These are phyloP conservation scores for Dasypus novemcinctus DNA, from an alignment of 2,113 vertebrate genomes.

Conservation along the genomic window DNA sequence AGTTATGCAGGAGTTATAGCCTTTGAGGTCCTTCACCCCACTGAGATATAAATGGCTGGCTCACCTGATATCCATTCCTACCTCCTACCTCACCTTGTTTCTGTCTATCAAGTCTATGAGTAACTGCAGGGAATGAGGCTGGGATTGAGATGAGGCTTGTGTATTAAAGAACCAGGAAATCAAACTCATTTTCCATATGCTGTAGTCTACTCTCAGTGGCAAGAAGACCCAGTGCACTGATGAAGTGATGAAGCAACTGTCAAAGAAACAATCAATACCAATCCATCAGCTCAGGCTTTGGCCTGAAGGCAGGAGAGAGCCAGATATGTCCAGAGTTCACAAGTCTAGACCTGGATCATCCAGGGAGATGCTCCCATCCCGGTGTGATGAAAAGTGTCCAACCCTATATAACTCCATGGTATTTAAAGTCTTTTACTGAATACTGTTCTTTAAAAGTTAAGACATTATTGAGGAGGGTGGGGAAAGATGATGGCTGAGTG, in stretches of 20 bases:
- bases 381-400: not conserved
- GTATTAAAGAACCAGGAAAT: not conserved
- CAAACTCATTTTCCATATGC: not conserved
- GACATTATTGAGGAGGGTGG: too few relatives aligned
- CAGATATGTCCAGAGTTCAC: not conserved
- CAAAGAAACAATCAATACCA: not conserved
- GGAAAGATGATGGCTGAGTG: too few relatives aligned
- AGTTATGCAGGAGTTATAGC: not conserved
- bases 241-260: slow-evolving; percentile 24
- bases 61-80: not conserved
- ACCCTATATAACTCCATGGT: not conserved
- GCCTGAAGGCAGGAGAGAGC: not conserved
- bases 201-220: not conserved
- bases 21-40: not conserved
- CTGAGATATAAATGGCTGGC: not conserved
- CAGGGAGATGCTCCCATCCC: not conserved
- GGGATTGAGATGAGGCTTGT: not conserved
- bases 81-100: not conserved
- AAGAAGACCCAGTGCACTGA: not conserved
- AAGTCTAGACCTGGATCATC: not conserved
- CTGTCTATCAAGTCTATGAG: not conserved
- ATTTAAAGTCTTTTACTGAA: not conserved
- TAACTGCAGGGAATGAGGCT: not conserved
- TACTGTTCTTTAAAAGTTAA: not conserved
- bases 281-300: slow-evolving; percentile 5